These are phyloP conservation scores for Rosalia funebris DNA, from an alignment of 2,888 invertebrate species.

Conservation along the genomic window DNA sequence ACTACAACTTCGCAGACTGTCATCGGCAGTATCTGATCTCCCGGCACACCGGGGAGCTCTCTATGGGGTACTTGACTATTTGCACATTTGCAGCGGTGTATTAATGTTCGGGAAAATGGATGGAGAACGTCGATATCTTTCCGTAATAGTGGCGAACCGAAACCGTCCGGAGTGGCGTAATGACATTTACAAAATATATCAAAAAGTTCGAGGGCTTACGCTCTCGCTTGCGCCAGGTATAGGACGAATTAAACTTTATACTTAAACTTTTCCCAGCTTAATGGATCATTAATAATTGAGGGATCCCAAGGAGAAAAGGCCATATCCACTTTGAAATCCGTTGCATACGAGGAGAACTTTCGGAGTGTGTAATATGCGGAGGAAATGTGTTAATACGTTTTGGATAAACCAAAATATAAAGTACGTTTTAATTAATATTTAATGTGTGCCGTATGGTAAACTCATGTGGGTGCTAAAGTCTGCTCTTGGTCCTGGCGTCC, in stretches of 20 bases:
- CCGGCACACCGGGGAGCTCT: not conserved
- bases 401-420: too few species aligned
- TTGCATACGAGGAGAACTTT: not conserved
- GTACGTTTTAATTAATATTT: not conserved
- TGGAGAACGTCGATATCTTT: conserved; percentile 3
- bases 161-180: not conserved
- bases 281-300: conserved; percentile 23
- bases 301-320: conserved; percentile 5
- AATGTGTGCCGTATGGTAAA: not conserved
- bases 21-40: conserved; percentile 6
- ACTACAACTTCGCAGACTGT: not conserved
- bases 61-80: conserved; percentile 8
- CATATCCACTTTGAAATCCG: not conserved
- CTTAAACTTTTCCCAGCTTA: conserved; percentile 18
- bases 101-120: not conserved
- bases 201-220: conserved; percentile 12
- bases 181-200: conserved; percentile 6
- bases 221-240: conserved; percentile 1
- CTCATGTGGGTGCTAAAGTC: not conserved
- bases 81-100: conserved; percentile 16
- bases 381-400: too few species aligned
- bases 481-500: not conserved
- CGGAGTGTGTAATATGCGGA: not conserved
- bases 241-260: conserved; percentile 16
- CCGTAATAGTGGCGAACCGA: conserved; percentile 4